Evolutionary conservation across 2,888 invertebrate genomes (phyloP).

Genomic region (Allacma fusca): DNA sequence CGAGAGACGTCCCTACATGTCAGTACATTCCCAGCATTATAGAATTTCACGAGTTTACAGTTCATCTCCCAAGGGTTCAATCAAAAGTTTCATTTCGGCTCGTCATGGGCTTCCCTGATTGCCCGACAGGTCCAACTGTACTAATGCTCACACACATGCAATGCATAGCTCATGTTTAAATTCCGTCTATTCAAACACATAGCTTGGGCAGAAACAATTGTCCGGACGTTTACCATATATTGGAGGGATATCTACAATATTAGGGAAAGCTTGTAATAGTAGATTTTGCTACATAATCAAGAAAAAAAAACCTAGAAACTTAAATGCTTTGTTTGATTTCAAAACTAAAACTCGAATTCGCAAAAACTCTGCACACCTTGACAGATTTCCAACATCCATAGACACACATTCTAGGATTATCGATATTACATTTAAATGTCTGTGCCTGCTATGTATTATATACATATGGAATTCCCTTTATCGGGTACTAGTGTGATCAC

Average conservation of each 20-base stretch:
- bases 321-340: conserved; percentile 5
- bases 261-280: background rate
- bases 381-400: background rate
- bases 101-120: background rate
- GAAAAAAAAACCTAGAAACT: background rate
- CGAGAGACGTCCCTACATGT: background rate
- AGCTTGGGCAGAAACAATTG: no score
- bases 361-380: background rate
- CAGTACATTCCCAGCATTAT: background rate
- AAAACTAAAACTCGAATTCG: background rate
- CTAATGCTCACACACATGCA: background rate
- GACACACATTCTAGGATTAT: background rate
- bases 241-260: background rate
- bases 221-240: no score
- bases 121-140: background rate
- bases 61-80: conserved; percentile 34
- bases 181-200: no score
- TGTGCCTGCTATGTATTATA: background rate
- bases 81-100: conserved; percentile 35
- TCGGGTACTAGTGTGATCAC: background rate
- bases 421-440: background rate
- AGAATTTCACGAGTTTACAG: conserved; percentile 8
- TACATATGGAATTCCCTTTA: background rate
- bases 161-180: background rate
- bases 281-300: background rate